phyloP scores from a whole-genome alignment of 1,140 invertebrate genomes.

The Heliconius hermathena region DNA sequence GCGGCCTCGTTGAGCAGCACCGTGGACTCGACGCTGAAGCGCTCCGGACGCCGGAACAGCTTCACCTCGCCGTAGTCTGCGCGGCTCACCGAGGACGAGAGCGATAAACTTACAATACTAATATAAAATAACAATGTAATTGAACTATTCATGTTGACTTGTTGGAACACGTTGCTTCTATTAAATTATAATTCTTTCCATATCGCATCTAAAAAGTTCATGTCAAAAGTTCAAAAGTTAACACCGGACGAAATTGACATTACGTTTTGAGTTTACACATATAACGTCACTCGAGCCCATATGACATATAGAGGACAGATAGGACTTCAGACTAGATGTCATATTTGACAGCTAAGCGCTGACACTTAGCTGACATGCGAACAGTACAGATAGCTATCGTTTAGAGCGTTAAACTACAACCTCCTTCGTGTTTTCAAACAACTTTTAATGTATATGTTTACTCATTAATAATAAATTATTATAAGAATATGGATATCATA shows the following conservation, averaged over 20 bases:
- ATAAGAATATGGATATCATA: no score
- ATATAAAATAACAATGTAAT: constrained; percentile 15
- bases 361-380: no score
- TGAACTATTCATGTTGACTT: neutral
- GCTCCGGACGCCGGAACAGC: constrained; percentile 28
- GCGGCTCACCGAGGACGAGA: constrained; percentile 25
- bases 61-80: constrained; percentile 32
- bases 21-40: constrained; percentile 39
- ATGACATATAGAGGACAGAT: no score
- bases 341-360: no score
- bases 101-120: constrained; percentile 3
- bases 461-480: no score
- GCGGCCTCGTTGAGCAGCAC: constrained; percentile 37
- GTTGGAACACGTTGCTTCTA: neutral
- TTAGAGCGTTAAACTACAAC: no score
- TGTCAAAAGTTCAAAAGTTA: constrained; percentile 19
- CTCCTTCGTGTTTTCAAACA: no score
- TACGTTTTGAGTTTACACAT: neutral
- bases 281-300: neutral
- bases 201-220: constrained; percentile 2
- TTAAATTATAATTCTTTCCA: neutral
- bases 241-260: constrained; percentile 12
- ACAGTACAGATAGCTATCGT: no score
- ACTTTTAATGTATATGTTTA: no score
- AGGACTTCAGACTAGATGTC: no score